Evolutionary conservation across 2,888 invertebrate genomes (phyloP), one percentile per base, ranked within the genome.

Genomic region (Leptinotarsa peninsularis): DNA sequence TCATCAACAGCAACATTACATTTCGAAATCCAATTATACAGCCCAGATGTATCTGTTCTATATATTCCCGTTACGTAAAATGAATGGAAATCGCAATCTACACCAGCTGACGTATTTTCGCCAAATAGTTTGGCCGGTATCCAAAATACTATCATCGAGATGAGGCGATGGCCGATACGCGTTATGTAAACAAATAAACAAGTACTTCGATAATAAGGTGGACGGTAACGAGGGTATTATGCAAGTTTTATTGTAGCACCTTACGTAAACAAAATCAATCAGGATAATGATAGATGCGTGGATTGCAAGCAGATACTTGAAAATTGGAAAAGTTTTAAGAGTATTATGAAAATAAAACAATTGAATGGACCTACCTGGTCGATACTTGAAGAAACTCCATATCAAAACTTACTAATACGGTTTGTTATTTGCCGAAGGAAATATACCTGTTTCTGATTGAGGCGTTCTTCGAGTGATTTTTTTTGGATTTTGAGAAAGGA

Each of bases 21-120:
- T 58, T 58, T 2, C 23, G 14, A 15, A 17, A 63, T 63, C n/a
- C 43, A 63, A 63, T 63, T 23, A 23, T 23, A 58, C 21, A 23
- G 58, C n/a, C 63, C 17, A 63, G 63, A 27, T 63, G 63, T 43
- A 58, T 23, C n/a, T 63, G 33, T 27, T 63, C 63, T 63, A 63
- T 63, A 63, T 63, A 15, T 56, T 56, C 56, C 23, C 49, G 60
- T 70, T 70, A 70, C 70, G 58, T 70, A 70, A 70, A 70, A 60
- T 69, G 43, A 69, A 63, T 63, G 63, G 13, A 63, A 63, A 63
- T 43, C 33, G 43, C 63, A 58, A 58, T 4, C 1, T 5, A 58
- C 58, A 49, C 70, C 49, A 14, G 21, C 70, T 70, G 70, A 70
- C 70, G 70, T 70, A 43, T 70, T 54, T 70, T 50, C 70, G 21